phyloP scores from a whole-genome alignment of 2,113 vertebrate genomes.

The Tychaedon coryphoeus region DNA sequence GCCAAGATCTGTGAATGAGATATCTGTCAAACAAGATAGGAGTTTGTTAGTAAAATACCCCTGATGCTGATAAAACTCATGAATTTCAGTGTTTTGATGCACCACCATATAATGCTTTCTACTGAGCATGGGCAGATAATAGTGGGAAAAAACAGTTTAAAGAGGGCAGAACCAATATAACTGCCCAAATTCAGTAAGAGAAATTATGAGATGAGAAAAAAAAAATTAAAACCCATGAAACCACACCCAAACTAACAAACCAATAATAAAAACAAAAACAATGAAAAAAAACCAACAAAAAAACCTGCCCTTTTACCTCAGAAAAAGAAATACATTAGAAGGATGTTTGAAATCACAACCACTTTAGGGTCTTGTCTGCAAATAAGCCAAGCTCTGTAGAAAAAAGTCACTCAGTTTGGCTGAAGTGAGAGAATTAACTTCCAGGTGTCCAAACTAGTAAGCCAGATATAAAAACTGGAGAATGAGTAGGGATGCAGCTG shows the following conservation, averaged over 20 bases:
- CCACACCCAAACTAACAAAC: background rate
- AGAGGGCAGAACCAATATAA: too few relatives aligned
- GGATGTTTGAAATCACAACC: background rate
- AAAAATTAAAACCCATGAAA: rapidly evolving
- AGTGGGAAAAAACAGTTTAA: background rate
- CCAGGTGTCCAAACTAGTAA: background rate
- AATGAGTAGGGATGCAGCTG: slow-evolving; percentile 41
- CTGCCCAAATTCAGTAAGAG: background rate
- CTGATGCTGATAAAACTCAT: background rate
- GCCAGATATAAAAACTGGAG: slow-evolving; percentile 22
- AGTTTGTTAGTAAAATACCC: background rate
- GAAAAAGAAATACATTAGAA: background rate
- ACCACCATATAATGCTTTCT: background rate
- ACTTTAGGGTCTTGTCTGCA: background rate
- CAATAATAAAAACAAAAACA: too few relatives aligned
- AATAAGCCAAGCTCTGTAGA: background rate
- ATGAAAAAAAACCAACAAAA: too few relatives aligned
- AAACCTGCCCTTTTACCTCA: rapidly evolving
- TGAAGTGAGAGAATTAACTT: slow-evolving; percentile 31
- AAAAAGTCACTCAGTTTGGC: background rate
- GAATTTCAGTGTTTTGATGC: background rate
- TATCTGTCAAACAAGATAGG: background rate
- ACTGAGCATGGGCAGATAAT: background rate
- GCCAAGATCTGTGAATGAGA: background rate
- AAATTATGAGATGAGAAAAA: background rate